Conservation (phyloP, 1,140 invertebrate genomes). For the Periplaneta americana region DNA sequence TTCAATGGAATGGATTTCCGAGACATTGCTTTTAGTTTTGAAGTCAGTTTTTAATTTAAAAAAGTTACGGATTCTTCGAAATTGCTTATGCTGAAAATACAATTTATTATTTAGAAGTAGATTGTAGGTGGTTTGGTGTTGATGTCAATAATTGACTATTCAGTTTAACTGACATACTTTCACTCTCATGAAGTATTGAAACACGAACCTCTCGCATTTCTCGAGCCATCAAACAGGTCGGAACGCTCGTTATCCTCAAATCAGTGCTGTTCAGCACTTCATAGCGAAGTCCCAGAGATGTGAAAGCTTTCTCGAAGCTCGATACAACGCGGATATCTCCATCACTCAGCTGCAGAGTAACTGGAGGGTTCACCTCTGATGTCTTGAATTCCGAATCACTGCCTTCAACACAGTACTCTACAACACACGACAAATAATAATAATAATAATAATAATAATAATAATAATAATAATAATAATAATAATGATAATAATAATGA, state of each 20-base stretch:
- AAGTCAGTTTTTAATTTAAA: too few species aligned
- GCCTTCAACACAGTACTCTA: slow-evolving; percentile 22
- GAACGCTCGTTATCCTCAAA: slow-evolving; percentile 23
- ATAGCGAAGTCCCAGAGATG: slow-evolving; percentile 32
- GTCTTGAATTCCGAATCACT: slow-evolving; percentile 15
- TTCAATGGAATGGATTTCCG: too few species aligned
- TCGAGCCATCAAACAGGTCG: slow-evolving; percentile 27
- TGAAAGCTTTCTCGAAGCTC: slow-evolving; percentile 33
- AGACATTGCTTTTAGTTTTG: too few species aligned
- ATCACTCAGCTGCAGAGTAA: slow-evolving; percentile 32
- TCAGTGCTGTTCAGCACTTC: slow-evolving; percentile 16
- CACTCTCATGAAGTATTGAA: too few species aligned
- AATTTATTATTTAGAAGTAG: too few species aligned
- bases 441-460: too few species aligned
- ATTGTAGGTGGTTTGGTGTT: too few species aligned
- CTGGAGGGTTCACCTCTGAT: slow-evolving; percentile 27
- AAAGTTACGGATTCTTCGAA: too few species aligned
- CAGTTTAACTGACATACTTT: background rate
- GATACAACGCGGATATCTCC: slow-evolving; percentile 36
- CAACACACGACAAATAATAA: slow-evolving; percentile 8
- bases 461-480: too few species aligned
- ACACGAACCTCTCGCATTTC: slow-evolving; percentile 24
- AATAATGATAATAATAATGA: too few species aligned
- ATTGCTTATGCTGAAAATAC: too few species aligned
- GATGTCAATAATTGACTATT: too few species aligned